phyloP scores from a whole-genome alignment of 2,113 vertebrate species.

The Xiphophorus maculatus region DNA sequence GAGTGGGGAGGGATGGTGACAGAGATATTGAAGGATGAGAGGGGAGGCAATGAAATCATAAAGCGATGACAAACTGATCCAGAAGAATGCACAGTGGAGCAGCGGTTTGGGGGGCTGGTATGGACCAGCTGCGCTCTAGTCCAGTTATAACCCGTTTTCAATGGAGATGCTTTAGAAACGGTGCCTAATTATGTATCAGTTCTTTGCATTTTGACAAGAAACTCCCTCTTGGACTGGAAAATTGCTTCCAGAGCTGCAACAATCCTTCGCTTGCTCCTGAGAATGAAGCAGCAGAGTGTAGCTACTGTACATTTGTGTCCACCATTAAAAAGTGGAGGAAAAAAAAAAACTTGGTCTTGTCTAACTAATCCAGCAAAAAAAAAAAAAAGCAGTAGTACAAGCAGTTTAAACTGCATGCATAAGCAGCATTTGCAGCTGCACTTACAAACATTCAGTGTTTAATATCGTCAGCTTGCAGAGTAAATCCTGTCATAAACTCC shows the following conservation, averaged over 20 bases:
- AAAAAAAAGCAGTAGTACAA: background rate
- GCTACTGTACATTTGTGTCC: background rate
- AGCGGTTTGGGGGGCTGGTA: background rate
- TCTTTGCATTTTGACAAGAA: background rate
- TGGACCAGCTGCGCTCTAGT: conserved; percentile 24
- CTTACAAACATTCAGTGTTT: background rate
- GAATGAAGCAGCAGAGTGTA: background rate
- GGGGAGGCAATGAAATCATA: conserved; percentile 55
- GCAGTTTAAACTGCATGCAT: background rate
- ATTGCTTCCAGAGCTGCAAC: background rate
- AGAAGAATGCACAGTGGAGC: conserved; percentile 38
- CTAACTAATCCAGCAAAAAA: background rate
- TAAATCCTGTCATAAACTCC: conserved; percentile 6
- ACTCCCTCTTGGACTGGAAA: background rate
- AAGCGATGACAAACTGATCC: conserved; percentile 55
- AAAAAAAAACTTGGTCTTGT: background rate
- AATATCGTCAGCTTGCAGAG: background rate
- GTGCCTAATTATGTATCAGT: background rate
- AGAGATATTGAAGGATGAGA: conserved; percentile 68
- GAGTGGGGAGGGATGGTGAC: conserved; percentile 33
- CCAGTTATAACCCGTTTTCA: conserved; percentile 6
- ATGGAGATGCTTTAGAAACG: background rate
- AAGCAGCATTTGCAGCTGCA: background rate
- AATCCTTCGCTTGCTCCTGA: background rate
- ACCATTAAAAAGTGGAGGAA: background rate